Evolutionary conservation across 2,888 invertebrate species (phyloP), one percentile per base, ranked within the genome.

Genomic region (Cantharis rufa): DNA sequence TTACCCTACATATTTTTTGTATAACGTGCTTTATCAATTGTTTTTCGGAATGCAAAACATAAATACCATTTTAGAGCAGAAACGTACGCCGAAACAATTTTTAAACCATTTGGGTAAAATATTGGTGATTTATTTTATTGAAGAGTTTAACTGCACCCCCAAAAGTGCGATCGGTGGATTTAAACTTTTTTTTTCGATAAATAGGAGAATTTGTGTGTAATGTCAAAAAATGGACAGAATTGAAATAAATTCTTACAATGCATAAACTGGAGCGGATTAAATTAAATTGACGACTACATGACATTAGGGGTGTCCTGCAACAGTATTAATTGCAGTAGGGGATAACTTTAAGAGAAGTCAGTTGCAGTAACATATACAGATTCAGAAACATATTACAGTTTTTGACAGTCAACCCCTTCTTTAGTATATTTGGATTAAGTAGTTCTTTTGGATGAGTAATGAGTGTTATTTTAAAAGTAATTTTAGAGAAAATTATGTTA

Each of bases 401-500:
- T 70, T 16, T 75, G 75, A 75, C 75, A 75, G 68, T 71, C 15
- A 66, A 70, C 75, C 75, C 71, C 61, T 70, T 75, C 70, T 71
- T 69, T 62, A 27, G 3, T 15, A n/a, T 27, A 15, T 16, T 16
- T 69, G 48, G 48, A 48, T 48, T 48, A 48, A n/a, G 48, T 48
- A 21, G 13, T 66, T 66, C 24, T 66, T 21, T 66, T 24, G 4
- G 24, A 66, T 16, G 64, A 66, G n/a, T 21, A n/a, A 21, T 24
- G 64, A 66, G 9, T 21, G 18, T 66, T 66, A 64, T 64, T 64
- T 18, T 64, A 64, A 16, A 64, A 16, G 15, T 16, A 16, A 18
- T 48, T 68, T 71, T 78, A 62, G 63, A 77, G 69, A 74, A 71
- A 72, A 75, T 78, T 78, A 72, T 71, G 69, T 62, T 70, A 48